Evolutionary conservation across 2,888 invertebrate species (phyloP).

Genomic region (Zeuzera pyrina): DNA sequence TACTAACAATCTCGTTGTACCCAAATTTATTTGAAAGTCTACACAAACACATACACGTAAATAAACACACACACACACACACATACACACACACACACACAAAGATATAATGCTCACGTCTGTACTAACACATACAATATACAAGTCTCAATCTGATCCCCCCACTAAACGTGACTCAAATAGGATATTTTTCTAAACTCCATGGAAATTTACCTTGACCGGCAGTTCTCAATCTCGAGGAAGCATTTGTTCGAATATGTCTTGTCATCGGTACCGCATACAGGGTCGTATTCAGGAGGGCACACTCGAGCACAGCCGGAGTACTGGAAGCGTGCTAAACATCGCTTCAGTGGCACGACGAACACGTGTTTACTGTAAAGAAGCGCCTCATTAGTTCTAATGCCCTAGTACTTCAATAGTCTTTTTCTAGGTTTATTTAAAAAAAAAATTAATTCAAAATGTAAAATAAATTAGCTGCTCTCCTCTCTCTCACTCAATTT

Average conservation of each 20-base stretch:
- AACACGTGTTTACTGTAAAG: constrained; percentile 86
- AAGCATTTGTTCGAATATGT: constrained; percentile 96
- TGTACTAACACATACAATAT: too few species aligned
- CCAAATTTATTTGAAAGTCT: neutral
- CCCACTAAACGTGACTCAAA: too few species aligned
- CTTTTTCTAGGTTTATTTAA: too few species aligned
- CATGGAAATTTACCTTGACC: constrained; percentile 79
- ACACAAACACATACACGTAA: too few species aligned
- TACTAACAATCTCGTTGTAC: neutral
- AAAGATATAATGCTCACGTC: too few species aligned
- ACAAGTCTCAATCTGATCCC: neutral
- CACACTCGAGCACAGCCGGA: constrained; percentile 91
- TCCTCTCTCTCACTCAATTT: too few species aligned
- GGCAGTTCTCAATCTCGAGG: constrained; percentile 92
- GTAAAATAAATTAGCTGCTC: too few species aligned
- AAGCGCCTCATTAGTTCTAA: too few species aligned
- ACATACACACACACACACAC: too few species aligned
- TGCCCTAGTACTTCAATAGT: constrained; percentile 16
- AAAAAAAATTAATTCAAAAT: too few species aligned
- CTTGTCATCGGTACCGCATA: constrained; percentile 93
- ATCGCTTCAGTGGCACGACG: constrained; percentile 91
- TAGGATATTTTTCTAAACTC: too few species aligned
- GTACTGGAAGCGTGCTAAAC: constrained; percentile 88
- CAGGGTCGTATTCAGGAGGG: constrained; percentile 89
- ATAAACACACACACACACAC: too few species aligned